phyloP scores from a whole-genome alignment of 2,888 invertebrate genomes.

The Caenorhabditis becei region DNA sequence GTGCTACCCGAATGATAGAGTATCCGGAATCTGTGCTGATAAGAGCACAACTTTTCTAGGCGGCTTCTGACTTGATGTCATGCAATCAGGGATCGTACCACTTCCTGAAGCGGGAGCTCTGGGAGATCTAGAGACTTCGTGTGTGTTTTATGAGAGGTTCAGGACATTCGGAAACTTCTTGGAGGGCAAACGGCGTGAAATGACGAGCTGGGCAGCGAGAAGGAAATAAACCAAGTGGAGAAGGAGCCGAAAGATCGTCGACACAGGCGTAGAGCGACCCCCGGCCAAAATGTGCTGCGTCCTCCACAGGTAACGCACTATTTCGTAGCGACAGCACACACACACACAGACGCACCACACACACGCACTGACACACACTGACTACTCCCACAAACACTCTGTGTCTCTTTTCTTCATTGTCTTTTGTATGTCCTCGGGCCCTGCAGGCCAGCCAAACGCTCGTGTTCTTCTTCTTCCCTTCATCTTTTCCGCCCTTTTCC shows the following conservation, averaged over 20 bases:
- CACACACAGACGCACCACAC: constrained; percentile 47
- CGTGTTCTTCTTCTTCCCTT: constrained; percentile 25
- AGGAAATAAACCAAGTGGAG: constrained; percentile 46
- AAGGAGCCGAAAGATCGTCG: constrained; percentile 62
- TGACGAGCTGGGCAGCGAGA: constrained; percentile 32
- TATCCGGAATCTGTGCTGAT: too few relatives aligned
- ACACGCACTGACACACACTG: constrained; percentile 47
- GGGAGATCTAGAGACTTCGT: neutral
- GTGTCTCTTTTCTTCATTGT: constrained; percentile 55
- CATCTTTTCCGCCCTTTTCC: constrained; percentile 3
- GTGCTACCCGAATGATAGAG: too few relatives aligned
- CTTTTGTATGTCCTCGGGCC: constrained; percentile 56
- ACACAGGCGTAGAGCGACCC: constrained; percentile 57
- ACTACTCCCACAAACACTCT: constrained; percentile 55
- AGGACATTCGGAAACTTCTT: neutral
- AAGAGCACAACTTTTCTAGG: too few relatives aligned
- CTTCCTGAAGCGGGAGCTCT: neutral
- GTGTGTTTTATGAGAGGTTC: neutral
- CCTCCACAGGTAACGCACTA: constrained; percentile 50
- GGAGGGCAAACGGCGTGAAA: constrained; percentile 12
- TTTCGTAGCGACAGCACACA: constrained; percentile 34
- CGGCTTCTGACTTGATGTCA: too few relatives aligned
- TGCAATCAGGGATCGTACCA: too few relatives aligned
- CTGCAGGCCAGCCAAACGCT: constrained; percentile 29
- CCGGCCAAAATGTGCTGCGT: constrained; percentile 46